Base-by-base conservation (phyloP, 2,113 vertebrate species). In the Pseudopodoces humilis region DNA sequence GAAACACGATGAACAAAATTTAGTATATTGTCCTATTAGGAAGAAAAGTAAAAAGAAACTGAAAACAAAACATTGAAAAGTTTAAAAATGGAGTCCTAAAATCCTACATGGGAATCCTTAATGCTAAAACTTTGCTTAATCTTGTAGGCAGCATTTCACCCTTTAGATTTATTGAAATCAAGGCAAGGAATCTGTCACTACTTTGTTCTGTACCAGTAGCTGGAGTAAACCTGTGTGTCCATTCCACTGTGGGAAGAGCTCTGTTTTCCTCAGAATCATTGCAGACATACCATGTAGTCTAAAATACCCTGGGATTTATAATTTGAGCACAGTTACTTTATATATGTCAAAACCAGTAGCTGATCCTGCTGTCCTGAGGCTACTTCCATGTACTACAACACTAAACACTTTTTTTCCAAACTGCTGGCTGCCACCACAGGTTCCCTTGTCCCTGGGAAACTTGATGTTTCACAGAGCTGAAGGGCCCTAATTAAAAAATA, bases 281-380 rank as follows among this genome's bases (percentile, higher is more conserved):
- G 47, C 53, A 87, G 88, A 84, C 56, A 44, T 20, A 37, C 21
- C 56, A 81, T 70, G 47, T 37, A 88, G 55, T 31, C 28, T 74
- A 35, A 90, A 88, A 85, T 22, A 65, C 71, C 62, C 30, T 47
- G 67, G 68, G 67, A 92, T 80, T 91, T 93, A 93, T 85, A 84
- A 94, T 94, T 83, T 79, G 70, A 90, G 49, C 53, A n/a, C 15
- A 53, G 49, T 62, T 93, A 80, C 80, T 94, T 91, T 72, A 76
- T 90, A 56, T 25, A 72, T 69, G 71, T 92, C 90, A 86, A 80
- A 94, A 74, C 2, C 67, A 80, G 43, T 65, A 71, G 79, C 55
- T 80, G 83, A 63, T 53, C 63, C 86, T 79, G 90, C 85, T 88
- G 88, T 94, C 79, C 92, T 74, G 85, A 92, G 70, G 79, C 63